Base-by-base conservation (phyloP, 2,888 invertebrate species). In the Acronicta leporina region DNA sequence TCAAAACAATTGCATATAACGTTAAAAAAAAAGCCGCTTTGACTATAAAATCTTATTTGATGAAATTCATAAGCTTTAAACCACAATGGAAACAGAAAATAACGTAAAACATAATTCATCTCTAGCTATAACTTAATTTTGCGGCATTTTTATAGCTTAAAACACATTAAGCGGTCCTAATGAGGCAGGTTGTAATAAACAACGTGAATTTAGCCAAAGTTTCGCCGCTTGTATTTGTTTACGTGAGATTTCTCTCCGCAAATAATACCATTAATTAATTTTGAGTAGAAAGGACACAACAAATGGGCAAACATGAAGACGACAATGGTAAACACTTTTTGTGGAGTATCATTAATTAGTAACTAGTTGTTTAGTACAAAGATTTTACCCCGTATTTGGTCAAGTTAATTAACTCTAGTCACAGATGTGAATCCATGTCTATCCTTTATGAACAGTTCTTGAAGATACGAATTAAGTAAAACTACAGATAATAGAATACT, bases 161-260 rank as follows among this genome's bases (percentile, higher is more conserved):
- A 73, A 60, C 51, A 62, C 75, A 76, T 76, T 73, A 76, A 65
- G 58, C 73, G 48, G 48, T 61, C 67, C 60, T 75, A 76, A 75
- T 73, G 67, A 73, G 54, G 35, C 46, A 50, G 61, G 54, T 69
- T 58, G 67, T 67, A 62, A 73, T 75, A 65, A 76, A 73, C 62
- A 68, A 58, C 16, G 10, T 11, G 38, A 61, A 58, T 54, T 44
- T 64, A 50, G 27, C 45, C 8, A 43, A 61, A 62, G 45, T 38
- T 16, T 45, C 13, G 43, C 3, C 48, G 27, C 52, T 69, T 54
- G 30, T 62, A 53, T 58, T 76, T 73, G 52, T 73, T 76, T 70
- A 65, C 47, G 51, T 59, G 47, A 35, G 44, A 68, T 42, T 42
- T 46, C 45, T 41, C 42, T 49, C 25, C 50, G 49, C 57, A 58